A percentile compares a stretch with the other conserved stretches of the same genome.
Conservation (phyloP, 1,140 invertebrate genomes). For the Drosophila rhopaloa region DNA sequence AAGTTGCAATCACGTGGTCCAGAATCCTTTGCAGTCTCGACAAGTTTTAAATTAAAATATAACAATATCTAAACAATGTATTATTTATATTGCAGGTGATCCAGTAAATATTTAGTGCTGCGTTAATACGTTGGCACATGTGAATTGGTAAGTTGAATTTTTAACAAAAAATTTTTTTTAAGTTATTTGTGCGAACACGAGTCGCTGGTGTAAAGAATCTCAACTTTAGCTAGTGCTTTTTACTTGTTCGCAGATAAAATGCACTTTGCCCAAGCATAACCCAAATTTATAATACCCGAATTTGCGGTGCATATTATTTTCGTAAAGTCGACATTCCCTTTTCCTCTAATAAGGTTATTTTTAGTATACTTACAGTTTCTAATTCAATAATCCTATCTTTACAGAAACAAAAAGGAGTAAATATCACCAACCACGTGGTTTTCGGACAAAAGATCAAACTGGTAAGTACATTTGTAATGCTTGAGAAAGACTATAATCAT, state of each 20-base stretch:
- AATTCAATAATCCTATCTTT: conserved; percentile 6
- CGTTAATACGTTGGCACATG: background rate
- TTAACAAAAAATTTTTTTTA: background rate
- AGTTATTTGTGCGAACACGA: conserved; percentile 51
- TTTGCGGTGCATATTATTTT: conserved; percentile 83
- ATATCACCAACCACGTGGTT: conserved; percentile 1
- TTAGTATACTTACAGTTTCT: background rate
- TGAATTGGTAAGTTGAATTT: conserved; percentile 33
- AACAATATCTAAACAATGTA: background rate
- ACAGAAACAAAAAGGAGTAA: conserved; percentile 18
- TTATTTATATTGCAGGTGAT: conserved; percentile 44
- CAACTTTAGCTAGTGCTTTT: conserved; percentile 84
- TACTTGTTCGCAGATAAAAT: conserved; percentile 76
- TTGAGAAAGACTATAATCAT: background rate
- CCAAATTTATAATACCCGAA: conserved; percentile 61
- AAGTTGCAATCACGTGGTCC: conserved; percentile 53
- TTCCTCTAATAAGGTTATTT: background rate
- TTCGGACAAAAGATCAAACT: background rate
- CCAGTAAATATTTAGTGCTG: background rate
- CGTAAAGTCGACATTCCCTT: conserved; percentile 61
- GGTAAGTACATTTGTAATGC: conserved; percentile 3
- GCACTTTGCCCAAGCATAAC: conserved; percentile 81
- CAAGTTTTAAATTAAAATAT: background rate
- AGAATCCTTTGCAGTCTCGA: conserved; percentile 15
- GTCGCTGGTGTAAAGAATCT: conserved; percentile 81